Evolutionary conservation across 2,888 invertebrate genomes (phyloP).

Genomic region (Drosophila peninsularis): DNA sequence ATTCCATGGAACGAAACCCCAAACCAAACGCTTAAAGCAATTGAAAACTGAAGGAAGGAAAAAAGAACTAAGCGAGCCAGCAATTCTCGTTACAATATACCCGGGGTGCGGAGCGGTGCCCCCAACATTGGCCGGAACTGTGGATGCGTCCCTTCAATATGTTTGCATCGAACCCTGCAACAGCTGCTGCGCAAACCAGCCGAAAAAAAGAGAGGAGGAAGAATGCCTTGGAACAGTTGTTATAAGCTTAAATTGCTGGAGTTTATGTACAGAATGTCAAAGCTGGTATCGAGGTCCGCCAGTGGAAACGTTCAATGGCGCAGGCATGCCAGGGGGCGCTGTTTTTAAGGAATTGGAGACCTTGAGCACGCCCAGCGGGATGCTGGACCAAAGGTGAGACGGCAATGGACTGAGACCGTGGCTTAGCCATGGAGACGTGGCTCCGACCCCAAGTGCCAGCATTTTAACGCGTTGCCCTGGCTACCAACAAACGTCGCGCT

Average conservation of each 20-base stretch:
- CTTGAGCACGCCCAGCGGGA: constrained; percentile 19
- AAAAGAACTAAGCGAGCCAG: constrained; percentile 16
- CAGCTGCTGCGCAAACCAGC: constrained; percentile 63
- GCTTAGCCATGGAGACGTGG: constrained; percentile 5
- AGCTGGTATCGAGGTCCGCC: constrained; percentile 48
- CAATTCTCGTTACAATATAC: constrained; percentile 35
- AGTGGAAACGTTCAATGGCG: constrained; percentile 25
- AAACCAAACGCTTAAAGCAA: constrained; percentile 10
- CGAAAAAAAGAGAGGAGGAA: constrained; percentile 25
- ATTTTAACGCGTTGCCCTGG: constrained; percentile 29
- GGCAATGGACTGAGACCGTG: constrained; percentile 13
- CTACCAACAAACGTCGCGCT: constrained; percentile 30
- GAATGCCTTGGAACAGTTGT: constrained; percentile 61
- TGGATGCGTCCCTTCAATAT: constrained; percentile 61
- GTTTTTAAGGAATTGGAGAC: constrained; percentile 47
- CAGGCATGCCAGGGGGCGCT: constrained; percentile 27
- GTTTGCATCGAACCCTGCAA: constrained; percentile 71
- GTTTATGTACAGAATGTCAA: constrained; percentile 71
- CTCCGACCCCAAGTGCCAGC: background rate
- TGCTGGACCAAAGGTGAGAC: constrained; percentile 20
- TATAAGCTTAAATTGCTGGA: constrained; percentile 70
- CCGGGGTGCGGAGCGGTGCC: constrained; percentile 28
- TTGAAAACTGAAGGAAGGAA: constrained; percentile 17
- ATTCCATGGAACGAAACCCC: background rate
- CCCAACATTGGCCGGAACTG: constrained; percentile 23